Base-by-base conservation (phyloP, 2,113 vertebrate genomes). In the Xiphophorus hellerii region DNA sequence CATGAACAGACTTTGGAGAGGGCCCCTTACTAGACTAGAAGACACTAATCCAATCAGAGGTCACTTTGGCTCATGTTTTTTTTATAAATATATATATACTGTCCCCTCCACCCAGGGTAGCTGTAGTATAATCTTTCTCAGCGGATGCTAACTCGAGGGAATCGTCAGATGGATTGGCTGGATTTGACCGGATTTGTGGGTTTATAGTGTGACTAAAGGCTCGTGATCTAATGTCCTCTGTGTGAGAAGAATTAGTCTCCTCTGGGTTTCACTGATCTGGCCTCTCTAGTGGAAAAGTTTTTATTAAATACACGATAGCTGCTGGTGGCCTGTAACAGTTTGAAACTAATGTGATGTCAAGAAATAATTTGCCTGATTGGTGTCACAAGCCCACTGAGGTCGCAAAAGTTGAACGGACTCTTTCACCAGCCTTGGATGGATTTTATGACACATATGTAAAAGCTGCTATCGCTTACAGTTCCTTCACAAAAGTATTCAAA, bases 21-120 rank as follows among this genome's bases (percentile, higher is more conserved):
- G 68, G 81, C 68, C 73, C 73, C 78, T 91, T 92, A 90, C 88
- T 77, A 89, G 84, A 94, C 89, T 92, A 89, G 70, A 39, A 83
- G 77, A 80, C 76, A 28, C 73, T 94, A 91, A 94, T 94, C 88
- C 77, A 79, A 90, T 92, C 82, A 85, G 74, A 77, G 92, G 92
- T 92, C 91, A 84, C 78, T 86, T 71, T 69, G 74, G 83, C 70
- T 85, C 80, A 73, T 62, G 77, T 42, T 15, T 42, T 42, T 35
- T 42, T 42, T 42, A 2, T 14, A 28, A 28, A 15, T 75, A 87
- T 91, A 74, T 87, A 88, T 77, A 83, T 27, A 76, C 72, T 67
- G 9, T 58, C 13, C 48, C 44, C 28, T 29, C 77, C 67, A 71
- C 35, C 42, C 48, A 31, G 44, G 51, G 39, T 78, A 67, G 81